Conservation (phyloP, 2,888 invertebrate genomes). For the Volucella zonaria region DNA sequence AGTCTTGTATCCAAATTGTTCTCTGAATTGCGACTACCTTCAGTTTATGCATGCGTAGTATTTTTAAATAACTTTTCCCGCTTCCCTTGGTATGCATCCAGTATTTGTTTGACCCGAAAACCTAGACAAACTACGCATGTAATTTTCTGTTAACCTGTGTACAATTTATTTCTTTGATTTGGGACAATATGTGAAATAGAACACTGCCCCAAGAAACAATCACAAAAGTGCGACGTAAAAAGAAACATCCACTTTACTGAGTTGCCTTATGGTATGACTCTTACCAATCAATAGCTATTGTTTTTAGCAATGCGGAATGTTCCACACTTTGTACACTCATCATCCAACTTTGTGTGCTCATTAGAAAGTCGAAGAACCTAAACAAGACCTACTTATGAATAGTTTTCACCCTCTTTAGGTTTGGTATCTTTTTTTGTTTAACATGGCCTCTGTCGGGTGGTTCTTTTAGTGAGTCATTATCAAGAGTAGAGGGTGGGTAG, state of each 20-base stretch:
- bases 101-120: background rate
- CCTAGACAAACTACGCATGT: background rate
- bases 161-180: slow-evolving; percentile 8
- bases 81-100: background rate
- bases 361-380: slow-evolving; percentile 49
- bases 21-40: too few species aligned
- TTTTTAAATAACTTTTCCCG: too few species aligned
- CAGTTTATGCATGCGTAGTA: too few species aligned
- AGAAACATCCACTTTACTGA: background rate
- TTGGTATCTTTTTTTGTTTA: slow-evolving; percentile 16
- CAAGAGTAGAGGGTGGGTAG: slow-evolving; percentile 32
- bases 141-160: background rate
- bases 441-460: slow-evolving; percentile 23
- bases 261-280: background rate
- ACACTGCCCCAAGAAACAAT: slow-evolving; percentile 28
- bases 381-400: slow-evolving; percentile 50
- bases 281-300: slow-evolving; percentile 29
- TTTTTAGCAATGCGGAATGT: slow-evolving; percentile 30
- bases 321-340: slow-evolving; percentile 21
- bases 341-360: slow-evolving; percentile 24
- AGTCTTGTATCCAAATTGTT: too few species aligned
- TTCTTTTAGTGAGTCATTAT: slow-evolving; percentile 66
- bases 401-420: slow-evolving; percentile 27
- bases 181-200: slow-evolving; percentile 32
- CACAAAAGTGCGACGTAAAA: background rate